A percentile compares a stretch with the other conserved stretches of the same genome.
Conservation (phyloP, 2,797 vertebrate genomes). For the Gila robusta region DNA sequence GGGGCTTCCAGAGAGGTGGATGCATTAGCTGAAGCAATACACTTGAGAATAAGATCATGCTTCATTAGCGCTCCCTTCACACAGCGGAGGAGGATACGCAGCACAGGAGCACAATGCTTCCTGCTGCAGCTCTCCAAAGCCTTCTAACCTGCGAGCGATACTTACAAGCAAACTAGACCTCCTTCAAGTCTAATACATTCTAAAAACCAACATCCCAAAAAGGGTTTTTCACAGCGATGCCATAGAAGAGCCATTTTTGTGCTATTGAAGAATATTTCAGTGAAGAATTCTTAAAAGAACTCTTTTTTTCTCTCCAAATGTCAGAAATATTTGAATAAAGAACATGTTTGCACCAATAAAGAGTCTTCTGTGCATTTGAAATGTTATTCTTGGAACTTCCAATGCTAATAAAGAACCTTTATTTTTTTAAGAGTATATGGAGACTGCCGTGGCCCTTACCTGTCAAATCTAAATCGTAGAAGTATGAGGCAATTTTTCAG, state of each 20-base stretch:
- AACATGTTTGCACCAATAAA: not conserved
- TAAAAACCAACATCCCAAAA: not conserved
- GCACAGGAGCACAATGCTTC: constrained; percentile 5
- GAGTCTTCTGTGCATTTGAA: not conserved
- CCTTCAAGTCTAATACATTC: not conserved
- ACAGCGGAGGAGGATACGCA: constrained; percentile 35
- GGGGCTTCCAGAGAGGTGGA: constrained; percentile 1
- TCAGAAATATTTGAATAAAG: not conserved
- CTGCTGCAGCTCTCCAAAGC: constrained; percentile 17
- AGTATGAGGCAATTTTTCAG: not conserved
- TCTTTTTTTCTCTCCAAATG: too few species aligned
- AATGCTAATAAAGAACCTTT: not conserved
- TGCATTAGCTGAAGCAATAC: constrained; percentile 36
- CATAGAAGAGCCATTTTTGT: not conserved
- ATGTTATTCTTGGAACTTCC: not conserved
- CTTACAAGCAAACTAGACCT: not conserved
- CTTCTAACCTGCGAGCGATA: not conserved
- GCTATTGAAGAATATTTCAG: not conserved
- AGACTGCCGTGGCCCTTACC: not conserved
- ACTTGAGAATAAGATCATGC: constrained; percentile 42
- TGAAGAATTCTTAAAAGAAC: not conserved
- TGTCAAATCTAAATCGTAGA: not conserved
- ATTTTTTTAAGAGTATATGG: not conserved
- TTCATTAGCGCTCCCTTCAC: constrained; percentile 24
- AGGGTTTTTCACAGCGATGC: not conserved